Evolutionary conservation across 2,113 vertebrate species (phyloP).

Genomic region (Psilopogon haemacephalus): DNA sequence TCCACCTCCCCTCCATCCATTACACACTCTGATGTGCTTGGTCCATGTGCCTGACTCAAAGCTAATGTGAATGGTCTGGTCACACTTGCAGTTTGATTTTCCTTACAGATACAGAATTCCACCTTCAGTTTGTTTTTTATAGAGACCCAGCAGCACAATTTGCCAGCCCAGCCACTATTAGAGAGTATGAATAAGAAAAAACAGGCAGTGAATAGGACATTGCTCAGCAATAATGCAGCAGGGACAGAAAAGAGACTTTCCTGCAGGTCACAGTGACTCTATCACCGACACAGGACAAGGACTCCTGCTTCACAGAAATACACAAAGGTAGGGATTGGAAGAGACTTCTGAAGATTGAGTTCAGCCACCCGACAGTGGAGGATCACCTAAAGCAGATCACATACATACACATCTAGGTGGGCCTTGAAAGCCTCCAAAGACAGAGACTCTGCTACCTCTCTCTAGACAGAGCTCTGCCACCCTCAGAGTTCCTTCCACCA

Average conservation of each 20-base stretch:
- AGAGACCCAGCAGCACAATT: background rate
- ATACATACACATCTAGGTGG: no score
- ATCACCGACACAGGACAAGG: fast-evolving
- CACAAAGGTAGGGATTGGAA: no score
- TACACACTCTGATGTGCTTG: fast-evolving
- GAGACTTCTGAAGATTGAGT: no score
- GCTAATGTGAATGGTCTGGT: background rate
- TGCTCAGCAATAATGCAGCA: background rate
- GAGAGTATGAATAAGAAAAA: background rate
- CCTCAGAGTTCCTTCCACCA: no score
- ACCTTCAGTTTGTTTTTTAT: background rate
- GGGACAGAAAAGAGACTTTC: background rate
- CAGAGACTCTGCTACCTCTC: no score
- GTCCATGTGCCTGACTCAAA: background rate
- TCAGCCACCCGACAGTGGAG: no score
- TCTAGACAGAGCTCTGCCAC: no score
- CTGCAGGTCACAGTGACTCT: background rate
- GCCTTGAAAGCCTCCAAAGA: no score
- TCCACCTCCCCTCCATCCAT: background rate
- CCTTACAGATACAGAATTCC: background rate
- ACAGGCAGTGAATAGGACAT: background rate
- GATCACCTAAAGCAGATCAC: no score
- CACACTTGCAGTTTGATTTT: background rate
- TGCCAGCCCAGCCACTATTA: background rate
- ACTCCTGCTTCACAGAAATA: background rate